Evolutionary conservation across 2,113 vertebrate genomes (phyloP).

Genomic region (Podocnemis expansa): DNA sequence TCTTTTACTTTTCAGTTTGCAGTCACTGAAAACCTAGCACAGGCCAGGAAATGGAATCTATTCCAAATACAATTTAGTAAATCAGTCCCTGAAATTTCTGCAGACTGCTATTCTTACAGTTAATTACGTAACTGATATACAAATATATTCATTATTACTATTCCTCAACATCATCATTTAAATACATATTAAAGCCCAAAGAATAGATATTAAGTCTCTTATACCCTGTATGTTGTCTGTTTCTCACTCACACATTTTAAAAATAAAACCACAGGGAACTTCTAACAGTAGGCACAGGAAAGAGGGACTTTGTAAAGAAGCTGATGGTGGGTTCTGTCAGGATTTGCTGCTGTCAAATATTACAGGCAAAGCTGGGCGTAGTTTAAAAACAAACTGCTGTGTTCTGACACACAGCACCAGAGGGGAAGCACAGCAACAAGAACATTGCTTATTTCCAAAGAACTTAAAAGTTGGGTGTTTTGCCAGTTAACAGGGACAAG

Average conservation of each 20-base stretch:
- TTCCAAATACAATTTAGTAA: background rate
- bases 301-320: background rate
- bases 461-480: background rate
- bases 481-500: background rate
- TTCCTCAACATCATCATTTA: background rate
- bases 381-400: background rate
- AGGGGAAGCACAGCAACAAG: rapidly evolving
- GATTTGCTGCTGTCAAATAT: background rate
- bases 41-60: background rate
- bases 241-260: rapidly evolving
- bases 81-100: rapidly evolving
- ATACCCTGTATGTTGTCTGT: rapidly evolving
- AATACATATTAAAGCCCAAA: background rate
- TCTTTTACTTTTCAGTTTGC: background rate
- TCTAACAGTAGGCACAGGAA: background rate
- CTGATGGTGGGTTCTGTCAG: background rate
- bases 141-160: background rate
- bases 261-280: rapidly evolving
- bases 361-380: background rate
- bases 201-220: rapidly evolving
- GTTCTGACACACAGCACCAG: background rate
- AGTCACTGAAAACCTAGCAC: background rate
- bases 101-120: background rate
- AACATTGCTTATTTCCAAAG: background rate
- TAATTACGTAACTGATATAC: background rate